Conservation (phyloP, 2,113 vertebrate species). For the Etheostoma spectabile region DNA sequence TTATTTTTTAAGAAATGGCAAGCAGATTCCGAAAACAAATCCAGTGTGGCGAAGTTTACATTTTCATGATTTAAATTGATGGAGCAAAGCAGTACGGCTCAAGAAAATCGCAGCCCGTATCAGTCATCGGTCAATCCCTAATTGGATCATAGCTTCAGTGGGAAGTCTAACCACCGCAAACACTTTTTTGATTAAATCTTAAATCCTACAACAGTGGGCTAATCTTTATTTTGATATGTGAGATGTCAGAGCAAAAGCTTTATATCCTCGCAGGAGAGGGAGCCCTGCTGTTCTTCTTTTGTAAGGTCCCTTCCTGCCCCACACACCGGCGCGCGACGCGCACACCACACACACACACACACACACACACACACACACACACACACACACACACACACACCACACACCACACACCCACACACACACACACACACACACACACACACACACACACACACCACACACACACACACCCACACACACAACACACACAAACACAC, state of each 20-base stretch:
- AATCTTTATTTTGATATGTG: conserved; percentile 29
- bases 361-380: conserved; percentile 2
- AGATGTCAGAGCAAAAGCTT: conserved; percentile 27
- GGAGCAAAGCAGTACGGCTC: too few relatives aligned
- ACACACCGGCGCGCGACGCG: neutral
- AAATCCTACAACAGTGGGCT: conserved; percentile 24
- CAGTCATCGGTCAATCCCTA: too few relatives aligned
- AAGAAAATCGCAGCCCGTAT: too few relatives aligned
- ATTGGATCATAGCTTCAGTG: neutral
- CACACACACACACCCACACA: too few relatives aligned
- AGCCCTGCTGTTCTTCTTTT: conserved; percentile 38
- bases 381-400: neutral
- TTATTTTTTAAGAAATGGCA: too few relatives aligned
- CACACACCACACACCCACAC: too few relatives aligned
- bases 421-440: too few relatives aligned
- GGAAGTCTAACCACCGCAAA: neutral
- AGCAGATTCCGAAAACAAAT: too few relatives aligned
- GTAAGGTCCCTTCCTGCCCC: conserved; percentile 52
- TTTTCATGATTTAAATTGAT: too few relatives aligned
- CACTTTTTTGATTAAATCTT: conserved; percentile 27
- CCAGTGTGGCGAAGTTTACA: too few relatives aligned
- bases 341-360: neutral
- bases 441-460: too few relatives aligned
- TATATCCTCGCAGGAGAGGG: conserved; percentile 36
- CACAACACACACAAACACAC: too few relatives aligned